Percentiles rank a stretch among this genome's conserved stretches.
phyloP scores from a whole-genome alignment of 2,113 vertebrate species.

The Eleginops maclovinus region DNA sequence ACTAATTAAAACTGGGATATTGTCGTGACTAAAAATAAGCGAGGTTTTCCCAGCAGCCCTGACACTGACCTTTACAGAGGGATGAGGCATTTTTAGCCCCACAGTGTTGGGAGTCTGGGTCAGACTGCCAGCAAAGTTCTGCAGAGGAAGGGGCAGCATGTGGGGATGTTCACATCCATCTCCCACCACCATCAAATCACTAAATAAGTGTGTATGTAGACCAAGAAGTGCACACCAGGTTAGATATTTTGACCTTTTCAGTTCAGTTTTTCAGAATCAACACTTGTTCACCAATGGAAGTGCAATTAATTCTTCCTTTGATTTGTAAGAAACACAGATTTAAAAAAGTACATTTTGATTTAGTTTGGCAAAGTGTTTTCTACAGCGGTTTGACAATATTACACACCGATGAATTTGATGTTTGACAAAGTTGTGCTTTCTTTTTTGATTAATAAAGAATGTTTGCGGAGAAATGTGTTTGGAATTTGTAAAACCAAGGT shows the following conservation, averaged over 20 bases:
- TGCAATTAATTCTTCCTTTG: too few species aligned
- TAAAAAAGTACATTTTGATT: too few species aligned
- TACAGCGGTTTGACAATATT: not conserved
- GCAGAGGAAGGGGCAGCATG: constrained; percentile 17
- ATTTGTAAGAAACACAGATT: not conserved
- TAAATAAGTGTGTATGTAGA: too few species aligned
- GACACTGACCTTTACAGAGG: constrained; percentile 69
- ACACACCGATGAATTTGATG: not conserved
- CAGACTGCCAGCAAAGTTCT: not conserved
- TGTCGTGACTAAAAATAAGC: constrained; percentile 66
- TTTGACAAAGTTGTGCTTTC: not conserved
- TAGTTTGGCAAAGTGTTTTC: too few species aligned
- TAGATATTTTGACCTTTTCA: not conserved
- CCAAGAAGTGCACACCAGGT: not conserved
- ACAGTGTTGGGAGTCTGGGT: constrained; percentile 4
- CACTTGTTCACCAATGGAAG: too few species aligned
- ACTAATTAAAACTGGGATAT: constrained; percentile 46
- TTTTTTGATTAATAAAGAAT: not conserved
- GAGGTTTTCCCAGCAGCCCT: constrained; percentile 57
- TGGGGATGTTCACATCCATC: constrained; percentile 19
- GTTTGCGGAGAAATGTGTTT: not conserved
- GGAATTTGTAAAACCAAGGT: not conserved
- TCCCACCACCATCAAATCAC: not conserved
- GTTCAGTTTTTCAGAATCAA: too few species aligned
- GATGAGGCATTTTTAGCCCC: constrained; percentile 65